These are phyloP conservation scores for Parazoanthus darwini DNA, from an alignment of 92 coral and sea anemone species.

Conservation along the genomic window DNA sequence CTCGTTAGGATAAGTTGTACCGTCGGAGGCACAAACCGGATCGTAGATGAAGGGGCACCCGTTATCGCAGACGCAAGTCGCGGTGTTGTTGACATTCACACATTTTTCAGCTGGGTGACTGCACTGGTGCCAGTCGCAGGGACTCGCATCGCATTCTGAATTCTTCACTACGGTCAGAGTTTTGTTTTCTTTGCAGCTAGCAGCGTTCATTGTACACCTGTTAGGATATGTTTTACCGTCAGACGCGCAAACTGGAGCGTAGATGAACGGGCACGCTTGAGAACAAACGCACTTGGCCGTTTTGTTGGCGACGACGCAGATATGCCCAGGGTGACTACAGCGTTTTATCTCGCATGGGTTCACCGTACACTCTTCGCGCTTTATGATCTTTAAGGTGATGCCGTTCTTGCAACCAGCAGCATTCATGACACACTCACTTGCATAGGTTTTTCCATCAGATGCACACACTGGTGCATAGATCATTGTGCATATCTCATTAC, in stretches of 20 bases:
- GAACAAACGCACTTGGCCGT: constrained; percentile 51
- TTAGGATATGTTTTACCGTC: constrained; percentile 53
- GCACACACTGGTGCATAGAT: constrained; percentile 36
- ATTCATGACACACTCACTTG: constrained; percentile 43
- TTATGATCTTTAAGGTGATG: constrained; percentile 39
- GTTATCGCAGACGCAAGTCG: constrained; percentile 69
- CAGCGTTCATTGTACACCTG: constrained; percentile 39
- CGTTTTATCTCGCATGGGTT: constrained; percentile 34
- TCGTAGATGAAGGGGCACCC: constrained; percentile 49
- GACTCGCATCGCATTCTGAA: constrained; percentile 36
- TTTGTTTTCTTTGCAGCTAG: constrained; percentile 35
- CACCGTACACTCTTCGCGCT: constrained; percentile 41
- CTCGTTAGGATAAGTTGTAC: constrained; percentile 72
- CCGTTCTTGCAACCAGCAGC: constrained; percentile 38
- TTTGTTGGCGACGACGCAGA: constrained; percentile 18
- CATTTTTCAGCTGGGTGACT: constrained; percentile 62
- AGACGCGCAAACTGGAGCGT: constrained; percentile 56
- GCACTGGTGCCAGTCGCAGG: constrained; percentile 51
- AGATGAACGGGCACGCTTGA: constrained; percentile 4
- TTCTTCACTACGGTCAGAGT: constrained; percentile 40
- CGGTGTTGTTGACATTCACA: constrained; percentile 55
- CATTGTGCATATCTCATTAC: constrained; percentile 18
- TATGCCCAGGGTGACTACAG: constrained; percentile 30
- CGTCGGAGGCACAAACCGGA: constrained; percentile 95
- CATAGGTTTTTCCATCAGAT: constrained; percentile 37